These are phyloP conservation scores for Tapera naevia DNA, from an alignment of 2,797 vertebrate species.

Conservation along the genomic window DNA sequence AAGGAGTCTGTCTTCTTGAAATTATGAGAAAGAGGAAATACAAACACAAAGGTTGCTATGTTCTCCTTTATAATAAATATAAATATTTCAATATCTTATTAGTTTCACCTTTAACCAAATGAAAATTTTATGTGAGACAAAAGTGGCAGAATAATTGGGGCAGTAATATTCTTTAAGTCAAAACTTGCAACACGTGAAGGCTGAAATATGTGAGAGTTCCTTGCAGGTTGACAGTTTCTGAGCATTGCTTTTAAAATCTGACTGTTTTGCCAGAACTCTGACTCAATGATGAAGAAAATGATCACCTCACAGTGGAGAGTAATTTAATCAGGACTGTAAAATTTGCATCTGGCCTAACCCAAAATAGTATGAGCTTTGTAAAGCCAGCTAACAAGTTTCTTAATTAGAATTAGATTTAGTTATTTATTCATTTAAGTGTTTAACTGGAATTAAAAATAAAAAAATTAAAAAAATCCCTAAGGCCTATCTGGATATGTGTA, in stretches of 20 bases:
- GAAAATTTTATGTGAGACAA: slow-evolving; percentile 43
- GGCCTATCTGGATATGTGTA: not conserved
- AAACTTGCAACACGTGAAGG: not conserved
- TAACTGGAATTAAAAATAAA: not conserved
- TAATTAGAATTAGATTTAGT: not conserved
- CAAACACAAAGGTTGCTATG: slow-evolving; percentile 22
- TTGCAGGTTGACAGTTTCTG: not conserved
- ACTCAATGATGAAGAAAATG: slow-evolving; percentile 38
- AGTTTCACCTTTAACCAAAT: slow-evolving; percentile 59
- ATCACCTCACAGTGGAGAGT: not conserved
- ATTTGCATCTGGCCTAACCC: not conserved
- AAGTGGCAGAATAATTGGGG: not conserved
- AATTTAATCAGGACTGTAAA: not conserved
- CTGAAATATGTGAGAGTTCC: not conserved
- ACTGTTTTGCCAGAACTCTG: not conserved
- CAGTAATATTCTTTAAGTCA: not conserved
- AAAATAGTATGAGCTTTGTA: not conserved
- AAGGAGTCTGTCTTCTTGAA: slow-evolving; percentile 24
- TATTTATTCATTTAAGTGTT: not conserved
- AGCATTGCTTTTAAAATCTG: slow-evolving; percentile 18
- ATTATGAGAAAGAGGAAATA: slow-evolving; percentile 24
- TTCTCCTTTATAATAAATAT: slow-evolving; percentile 55
- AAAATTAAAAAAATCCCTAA: not conserved
- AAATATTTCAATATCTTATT: slow-evolving; percentile 52
- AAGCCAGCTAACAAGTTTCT: not conserved